Evolutionary conservation across 2,797 vertebrate species (phyloP).

Genomic region (Danio choprae): DNA sequence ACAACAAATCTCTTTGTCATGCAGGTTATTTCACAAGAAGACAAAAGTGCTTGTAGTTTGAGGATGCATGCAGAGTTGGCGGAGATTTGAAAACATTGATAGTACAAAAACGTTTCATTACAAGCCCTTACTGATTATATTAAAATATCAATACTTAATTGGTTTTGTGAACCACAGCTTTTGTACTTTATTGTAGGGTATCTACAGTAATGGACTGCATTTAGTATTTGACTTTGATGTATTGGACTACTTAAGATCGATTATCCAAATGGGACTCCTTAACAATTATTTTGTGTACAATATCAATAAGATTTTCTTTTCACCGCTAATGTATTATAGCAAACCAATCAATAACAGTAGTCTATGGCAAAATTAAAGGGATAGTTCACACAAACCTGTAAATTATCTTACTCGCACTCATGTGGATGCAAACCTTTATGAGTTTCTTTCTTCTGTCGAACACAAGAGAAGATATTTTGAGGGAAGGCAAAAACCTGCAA

Average conservation of each 20-base stretch:
- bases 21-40: constrained; percentile 1
- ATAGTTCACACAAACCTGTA: no score
- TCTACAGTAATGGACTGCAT: neutral
- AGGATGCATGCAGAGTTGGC: neutral
- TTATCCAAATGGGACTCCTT: neutral
- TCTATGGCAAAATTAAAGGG: no score
- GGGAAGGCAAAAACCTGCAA: no score
- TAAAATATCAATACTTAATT: neutral
- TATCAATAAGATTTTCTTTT: constrained; percentile 2
- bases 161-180: constrained; percentile 1
- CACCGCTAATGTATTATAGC: neutral
- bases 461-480: no score
- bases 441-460: no score
- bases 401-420: no score
- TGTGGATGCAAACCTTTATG: no score
- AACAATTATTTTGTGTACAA: neutral
- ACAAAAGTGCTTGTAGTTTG: neutral
- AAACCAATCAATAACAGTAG: no score
- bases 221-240: neutral
- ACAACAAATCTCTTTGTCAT: neutral
- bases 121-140: neutral
- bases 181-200: neutral
- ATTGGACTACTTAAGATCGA: neutral
- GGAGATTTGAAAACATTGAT: neutral
- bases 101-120: neutral